Evolutionary conservation across 1,140 invertebrate genomes (phyloP), one percentile per base, ranked within the genome.

Genomic region (Pseudomyrmex pallidus): DNA sequence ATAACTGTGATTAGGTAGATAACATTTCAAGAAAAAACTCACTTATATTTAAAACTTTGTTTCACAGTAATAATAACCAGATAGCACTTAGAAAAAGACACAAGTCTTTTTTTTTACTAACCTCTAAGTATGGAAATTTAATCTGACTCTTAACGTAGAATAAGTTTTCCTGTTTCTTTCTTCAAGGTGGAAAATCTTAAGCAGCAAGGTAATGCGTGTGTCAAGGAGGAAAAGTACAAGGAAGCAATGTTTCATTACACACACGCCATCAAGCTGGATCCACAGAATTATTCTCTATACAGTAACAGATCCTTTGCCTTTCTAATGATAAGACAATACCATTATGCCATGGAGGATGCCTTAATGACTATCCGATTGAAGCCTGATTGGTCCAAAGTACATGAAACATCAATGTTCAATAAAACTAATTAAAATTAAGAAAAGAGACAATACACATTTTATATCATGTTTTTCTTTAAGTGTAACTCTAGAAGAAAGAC

Each of bases 291-390:
- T 92, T 94, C 96, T 8, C 91, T 98, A 4, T 97, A 97, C 91
- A 97, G 97, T 90, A 98, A 98, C 92, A 94, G 97, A 90, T 98
- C 97, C 3, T 95, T 96, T 87, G 97, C 97, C 22, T 98, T 97
- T 93, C 93, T 98, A 15, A 97, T 97, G 92, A 93, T 97, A 86
- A 95, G 97, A 84, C 97, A 97, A 90, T 97, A 96, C 92, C 97
- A 96, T 92, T 95, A 97, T 87, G 96, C 97, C 1, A 93, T 97
- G 87, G 95, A 97, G 93, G 97, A 98, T 95, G 97, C 97, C 13
- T 95, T 96, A 88, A 95, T 96, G 92, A 96, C 96, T 17, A 97
- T 98, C 70, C 95, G 95, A 90, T 90, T 98, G 59, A 96, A 97
- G 90, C 97, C 97, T 44, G 95, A 96, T 68, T 98, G 97, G 97